Evolutionary conservation across 37 sponge, comb jelly and placozoan species (phyloP).

Genomic region (Cladorhizidae sp.): DNA sequence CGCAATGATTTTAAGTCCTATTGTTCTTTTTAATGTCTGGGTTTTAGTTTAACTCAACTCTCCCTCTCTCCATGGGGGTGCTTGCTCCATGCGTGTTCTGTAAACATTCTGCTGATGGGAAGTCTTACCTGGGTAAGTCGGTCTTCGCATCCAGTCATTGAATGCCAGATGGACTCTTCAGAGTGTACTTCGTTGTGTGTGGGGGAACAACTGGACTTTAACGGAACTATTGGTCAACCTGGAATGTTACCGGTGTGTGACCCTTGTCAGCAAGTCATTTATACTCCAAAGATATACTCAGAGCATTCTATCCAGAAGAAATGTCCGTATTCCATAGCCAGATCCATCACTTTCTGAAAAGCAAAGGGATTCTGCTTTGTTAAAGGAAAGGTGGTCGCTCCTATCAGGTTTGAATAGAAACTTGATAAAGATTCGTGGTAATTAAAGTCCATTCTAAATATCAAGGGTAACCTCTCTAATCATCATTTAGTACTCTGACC

Average conservation of each 20-base stretch:
- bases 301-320: too few relatives aligned
- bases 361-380: too few relatives aligned
- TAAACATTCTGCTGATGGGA: conserved; percentile 29
- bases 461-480: too few relatives aligned
- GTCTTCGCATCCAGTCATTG: conserved; percentile 10
- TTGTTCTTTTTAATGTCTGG: too few relatives aligned
- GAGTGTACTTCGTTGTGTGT: conserved; percentile 52
- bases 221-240: conserved; percentile 60
- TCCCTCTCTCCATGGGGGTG: conserved; percentile 37
- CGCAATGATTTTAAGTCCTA: neutral
- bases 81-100: conserved; percentile 64
- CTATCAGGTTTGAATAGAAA: too few relatives aligned
- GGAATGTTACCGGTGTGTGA: conserved; percentile 38
- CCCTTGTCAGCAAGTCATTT: conserved; percentile 18
- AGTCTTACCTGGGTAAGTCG: conserved; percentile 30
- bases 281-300: conserved; percentile 40
- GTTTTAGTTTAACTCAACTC: too few relatives aligned
- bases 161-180: conserved; percentile 31
- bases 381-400: too few relatives aligned
- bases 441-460: too few relatives aligned
- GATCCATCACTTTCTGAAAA: too few relatives aligned
- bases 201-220: conserved; percentile 77
- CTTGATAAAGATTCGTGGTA: too few relatives aligned
- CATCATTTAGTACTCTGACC: too few relatives aligned
- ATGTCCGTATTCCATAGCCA: too few relatives aligned